These are phyloP conservation scores for Nixonia krombeini DNA, from an alignment of 1,140 invertebrate genomes.

Conservation along the genomic window DNA sequence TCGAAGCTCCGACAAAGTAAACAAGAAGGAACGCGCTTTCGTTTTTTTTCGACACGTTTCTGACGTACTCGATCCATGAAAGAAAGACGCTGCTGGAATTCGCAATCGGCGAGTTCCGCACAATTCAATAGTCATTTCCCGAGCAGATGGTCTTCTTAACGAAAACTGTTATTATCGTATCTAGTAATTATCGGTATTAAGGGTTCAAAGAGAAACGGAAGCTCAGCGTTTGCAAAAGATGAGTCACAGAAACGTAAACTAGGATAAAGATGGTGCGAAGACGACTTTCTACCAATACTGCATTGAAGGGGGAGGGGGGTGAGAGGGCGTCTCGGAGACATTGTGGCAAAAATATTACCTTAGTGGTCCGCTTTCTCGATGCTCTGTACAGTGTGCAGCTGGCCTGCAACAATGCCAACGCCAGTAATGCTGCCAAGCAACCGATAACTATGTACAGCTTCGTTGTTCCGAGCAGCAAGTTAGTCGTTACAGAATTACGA, in stretches of 20 bases:
- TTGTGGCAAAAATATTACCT: slow-evolving; percentile 68
- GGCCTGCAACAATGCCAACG: slow-evolving; percentile 87
- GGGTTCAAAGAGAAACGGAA: slow-evolving; percentile 23
- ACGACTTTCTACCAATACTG: slow-evolving; percentile 32
- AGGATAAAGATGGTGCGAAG: slow-evolving; percentile 32
- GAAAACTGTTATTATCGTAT: too few species aligned
- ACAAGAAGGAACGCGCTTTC: slow-evolving; percentile 5
- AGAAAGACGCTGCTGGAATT: too few species aligned
- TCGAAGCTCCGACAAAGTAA: slow-evolving; percentile 34
- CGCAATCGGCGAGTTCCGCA: too few species aligned
- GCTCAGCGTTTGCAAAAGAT: slow-evolving; percentile 25
- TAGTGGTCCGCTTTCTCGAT: slow-evolving; percentile 75
- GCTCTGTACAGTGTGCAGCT: slow-evolving; percentile 85
- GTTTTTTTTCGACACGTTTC: slow-evolving; percentile 2
- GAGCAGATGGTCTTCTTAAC: too few species aligned
- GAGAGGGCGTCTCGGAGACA: too few species aligned
- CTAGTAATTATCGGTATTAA: slow-evolving; percentile 5
- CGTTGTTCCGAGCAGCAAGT: slow-evolving; percentile 66
- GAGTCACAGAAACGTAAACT: slow-evolving; percentile 23
- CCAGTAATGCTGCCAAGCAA: slow-evolving; percentile 83
- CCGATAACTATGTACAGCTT: slow-evolving; percentile 88
- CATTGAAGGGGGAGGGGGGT: slow-evolving; percentile 15
- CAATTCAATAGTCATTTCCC: too few species aligned
- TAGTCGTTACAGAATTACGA: slow-evolving; percentile 49
- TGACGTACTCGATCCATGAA: too few species aligned